These are phyloP conservation scores for Stratiolaelaps scimitus DNA, from an alignment of 1,140 invertebrate species.

Conservation along the genomic window DNA sequence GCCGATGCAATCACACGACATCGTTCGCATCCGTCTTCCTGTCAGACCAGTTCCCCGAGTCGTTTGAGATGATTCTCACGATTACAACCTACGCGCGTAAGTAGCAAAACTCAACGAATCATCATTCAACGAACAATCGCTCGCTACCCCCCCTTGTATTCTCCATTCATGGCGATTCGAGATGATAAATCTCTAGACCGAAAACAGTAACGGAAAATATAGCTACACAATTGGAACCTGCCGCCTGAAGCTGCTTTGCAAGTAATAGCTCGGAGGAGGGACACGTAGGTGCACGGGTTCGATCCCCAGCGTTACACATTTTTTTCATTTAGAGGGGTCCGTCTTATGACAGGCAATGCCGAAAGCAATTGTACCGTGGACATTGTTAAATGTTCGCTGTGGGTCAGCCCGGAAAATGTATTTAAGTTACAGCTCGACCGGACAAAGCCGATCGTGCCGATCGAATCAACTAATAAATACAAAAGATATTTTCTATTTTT, in stretches of 20 bases:
- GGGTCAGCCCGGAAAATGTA: no score
- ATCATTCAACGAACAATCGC: slow-evolving; percentile 1
- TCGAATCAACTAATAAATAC: not conserved
- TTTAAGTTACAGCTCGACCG: not conserved
- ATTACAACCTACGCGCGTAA: not conserved
- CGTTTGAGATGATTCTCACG: not conserved
- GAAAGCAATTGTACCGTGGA: no score
- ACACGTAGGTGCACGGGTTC: no score
- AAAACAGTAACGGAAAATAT: no score
- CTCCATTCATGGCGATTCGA: no score
- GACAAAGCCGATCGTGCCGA: not conserved
- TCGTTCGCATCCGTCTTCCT: not conserved
- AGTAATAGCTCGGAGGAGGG: no score
- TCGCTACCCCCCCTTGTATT: no score
- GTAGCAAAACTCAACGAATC: not conserved
- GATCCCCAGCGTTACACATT: no score
- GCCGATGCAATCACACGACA: slow-evolving; percentile 15
- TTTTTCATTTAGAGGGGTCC: not conserved
- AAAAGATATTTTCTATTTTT: not conserved
- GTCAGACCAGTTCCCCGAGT: not conserved
- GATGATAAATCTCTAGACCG: no score
- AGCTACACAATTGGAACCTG: no score
- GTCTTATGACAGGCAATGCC: not conserved
- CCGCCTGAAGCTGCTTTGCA: not conserved
- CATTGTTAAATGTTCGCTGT: no score